Conservation (phyloP, 2,888 invertebrate species). For the Archips crataeganus region DNA sequence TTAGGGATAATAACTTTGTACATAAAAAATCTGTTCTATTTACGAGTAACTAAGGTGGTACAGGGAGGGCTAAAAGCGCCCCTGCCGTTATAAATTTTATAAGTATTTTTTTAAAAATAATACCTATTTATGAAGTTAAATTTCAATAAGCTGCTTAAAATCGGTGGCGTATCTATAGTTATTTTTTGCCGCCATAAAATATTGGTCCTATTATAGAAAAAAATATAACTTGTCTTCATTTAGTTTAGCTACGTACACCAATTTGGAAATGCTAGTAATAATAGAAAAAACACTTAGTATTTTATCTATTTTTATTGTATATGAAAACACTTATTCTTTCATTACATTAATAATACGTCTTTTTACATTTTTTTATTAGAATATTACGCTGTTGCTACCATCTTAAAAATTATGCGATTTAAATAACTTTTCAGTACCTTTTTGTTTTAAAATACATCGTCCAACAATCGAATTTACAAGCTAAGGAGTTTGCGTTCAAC, state of each 20-base stretch:
- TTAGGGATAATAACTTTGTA: slow-evolving; percentile 12
- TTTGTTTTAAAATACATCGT: slow-evolving; percentile 12
- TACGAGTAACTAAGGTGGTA: neutral
- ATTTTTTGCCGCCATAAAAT: slow-evolving; percentile 9
- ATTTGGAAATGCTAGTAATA: slow-evolving; percentile 61
- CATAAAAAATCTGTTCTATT: neutral
- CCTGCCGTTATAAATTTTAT: no score
- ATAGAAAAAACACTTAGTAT: slow-evolving; percentile 69
- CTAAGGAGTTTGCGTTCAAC: slow-evolving; percentile 34
- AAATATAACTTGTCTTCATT: slow-evolving; percentile 21
- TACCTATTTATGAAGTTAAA: neutral
- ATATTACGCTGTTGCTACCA: slow-evolving; percentile 62
- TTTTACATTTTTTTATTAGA: slow-evolving; percentile 53
- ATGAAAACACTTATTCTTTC: slow-evolving; percentile 72
- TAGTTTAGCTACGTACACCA: slow-evolving; percentile 34
- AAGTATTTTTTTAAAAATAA: neutral
- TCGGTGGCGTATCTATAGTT: no score
- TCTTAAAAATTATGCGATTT: slow-evolving; percentile 50
- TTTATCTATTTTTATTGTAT: slow-evolving; percentile 62
- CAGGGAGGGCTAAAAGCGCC: neutral
- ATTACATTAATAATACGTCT: slow-evolving; percentile 56
- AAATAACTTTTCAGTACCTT: slow-evolving; percentile 45
- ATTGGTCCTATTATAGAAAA: slow-evolving; percentile 38
- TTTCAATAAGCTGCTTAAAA: neutral
- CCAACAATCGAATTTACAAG: slow-evolving; percentile 21